Evolutionary conservation across 2,888 invertebrate genomes (phyloP).

Genomic region (Xestia xanthographa): DNA sequence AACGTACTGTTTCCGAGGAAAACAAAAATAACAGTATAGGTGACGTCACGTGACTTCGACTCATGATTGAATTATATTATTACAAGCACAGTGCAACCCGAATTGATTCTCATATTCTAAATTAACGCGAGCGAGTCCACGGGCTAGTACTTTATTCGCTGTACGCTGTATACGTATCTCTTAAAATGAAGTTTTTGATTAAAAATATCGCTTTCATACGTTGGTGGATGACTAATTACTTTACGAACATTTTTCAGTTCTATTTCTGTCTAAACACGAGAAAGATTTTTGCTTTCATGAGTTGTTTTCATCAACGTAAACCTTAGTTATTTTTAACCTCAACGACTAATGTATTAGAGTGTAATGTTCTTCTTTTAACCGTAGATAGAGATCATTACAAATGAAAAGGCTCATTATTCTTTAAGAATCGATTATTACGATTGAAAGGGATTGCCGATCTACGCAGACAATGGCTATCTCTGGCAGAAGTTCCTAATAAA

Average conservation of each 20-base stretch:
- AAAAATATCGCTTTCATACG: not conserved
- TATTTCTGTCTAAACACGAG: not conserved
- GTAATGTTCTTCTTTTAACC: slow-evolving; percentile 3
- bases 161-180: not conserved
- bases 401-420: slow-evolving; percentile 68
- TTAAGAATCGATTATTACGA: slow-evolving; percentile 65
- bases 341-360: not conserved
- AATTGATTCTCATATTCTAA: too few species aligned
- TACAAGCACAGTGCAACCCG: too few species aligned
- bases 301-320: not conserved
- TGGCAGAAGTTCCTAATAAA: slow-evolving; percentile 64
- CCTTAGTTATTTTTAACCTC: not conserved
- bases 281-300: not conserved
- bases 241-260: not conserved
- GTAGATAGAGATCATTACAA: slow-evolving; percentile 56
- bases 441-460: slow-evolving; percentile 60
- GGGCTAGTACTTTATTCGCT: not conserved
- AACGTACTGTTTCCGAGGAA: too few species aligned
- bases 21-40: too few species aligned
- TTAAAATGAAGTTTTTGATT: not conserved
- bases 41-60: too few species aligned
- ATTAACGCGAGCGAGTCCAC: too few species aligned
- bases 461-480: slow-evolving; percentile 65
- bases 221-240: not conserved
- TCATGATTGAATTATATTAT: too few species aligned